These are phyloP conservation scores for Porites evermanni DNA, from an alignment of 92 coral and sea anemone genomes.

Conservation along the genomic window DNA sequence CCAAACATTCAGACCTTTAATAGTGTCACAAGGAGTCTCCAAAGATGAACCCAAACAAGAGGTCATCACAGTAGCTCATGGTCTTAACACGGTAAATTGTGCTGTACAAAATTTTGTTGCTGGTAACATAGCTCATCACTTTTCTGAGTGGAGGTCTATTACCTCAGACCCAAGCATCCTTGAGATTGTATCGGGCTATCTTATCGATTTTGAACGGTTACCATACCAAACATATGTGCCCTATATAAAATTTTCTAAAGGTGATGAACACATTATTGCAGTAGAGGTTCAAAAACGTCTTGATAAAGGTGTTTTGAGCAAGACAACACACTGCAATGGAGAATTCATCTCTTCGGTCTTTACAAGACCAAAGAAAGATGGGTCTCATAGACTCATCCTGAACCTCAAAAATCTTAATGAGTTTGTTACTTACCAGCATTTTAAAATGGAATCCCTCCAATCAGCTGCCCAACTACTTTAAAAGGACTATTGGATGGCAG, in stretches of 20 bases:
- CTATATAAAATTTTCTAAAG: conserved; percentile 16
- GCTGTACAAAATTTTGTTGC: conserved; percentile 39
- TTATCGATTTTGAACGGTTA: conserved; percentile 10
- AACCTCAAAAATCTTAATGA: conserved; percentile 45
- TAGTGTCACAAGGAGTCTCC: conserved; percentile 46
- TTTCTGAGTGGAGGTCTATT: conserved; percentile 48
- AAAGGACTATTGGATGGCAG: conserved; percentile 56
- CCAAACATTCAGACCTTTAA: conserved; percentile 38
- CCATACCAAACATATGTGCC: conserved; percentile 42
- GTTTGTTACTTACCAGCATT: conserved; percentile 49
- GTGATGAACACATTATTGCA: neutral
- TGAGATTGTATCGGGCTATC: conserved; percentile 52
- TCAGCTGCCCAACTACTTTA: conserved; percentile 28
- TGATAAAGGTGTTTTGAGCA: conserved; percentile 40
- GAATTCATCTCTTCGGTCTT: conserved; percentile 60
- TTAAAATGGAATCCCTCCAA: conserved; percentile 63
- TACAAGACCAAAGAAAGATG: conserved; percentile 58
- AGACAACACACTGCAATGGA: conserved; percentile 21
- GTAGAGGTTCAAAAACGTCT: neutral
- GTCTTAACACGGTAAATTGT: conserved; percentile 12
- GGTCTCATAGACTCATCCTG: conserved; percentile 49
- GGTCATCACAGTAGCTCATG: conserved; percentile 21
- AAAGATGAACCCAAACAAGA: conserved; percentile 27
- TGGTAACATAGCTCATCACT: conserved; percentile 52
- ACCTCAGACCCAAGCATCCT: conserved; percentile 66